These are phyloP conservation scores for Tonatia bakeri DNA, from an alignment of 2,113 vertebrate species.

Conservation along the genomic window DNA sequence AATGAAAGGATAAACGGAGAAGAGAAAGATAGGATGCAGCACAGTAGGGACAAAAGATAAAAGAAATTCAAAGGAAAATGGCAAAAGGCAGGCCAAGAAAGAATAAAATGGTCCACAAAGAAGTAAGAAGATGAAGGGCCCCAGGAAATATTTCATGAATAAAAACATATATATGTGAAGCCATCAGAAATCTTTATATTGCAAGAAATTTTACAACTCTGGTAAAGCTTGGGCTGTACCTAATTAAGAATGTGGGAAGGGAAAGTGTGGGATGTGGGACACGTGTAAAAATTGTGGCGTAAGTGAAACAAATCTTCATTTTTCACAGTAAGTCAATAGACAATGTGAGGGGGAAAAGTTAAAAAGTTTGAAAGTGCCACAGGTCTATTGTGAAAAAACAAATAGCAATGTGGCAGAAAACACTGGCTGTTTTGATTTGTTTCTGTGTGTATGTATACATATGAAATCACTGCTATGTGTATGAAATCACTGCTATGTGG, in stretches of 20 bases:
- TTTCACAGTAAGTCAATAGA: background rate
- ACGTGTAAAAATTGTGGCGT: background rate
- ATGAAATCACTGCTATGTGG: background rate
- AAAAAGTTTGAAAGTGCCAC: background rate
- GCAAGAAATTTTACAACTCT: background rate
- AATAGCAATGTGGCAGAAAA: background rate
- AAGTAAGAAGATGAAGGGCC: background rate
- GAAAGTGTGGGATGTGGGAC: background rate
- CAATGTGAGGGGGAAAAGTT: background rate
- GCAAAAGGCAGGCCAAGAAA: background rate
- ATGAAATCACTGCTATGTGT: background rate
- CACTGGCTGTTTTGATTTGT: background rate
- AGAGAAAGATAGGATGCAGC: background rate
- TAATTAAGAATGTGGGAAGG: background rate
- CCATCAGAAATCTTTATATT: background rate
- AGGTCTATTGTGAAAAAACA: background rate
- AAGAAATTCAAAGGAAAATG: background rate
- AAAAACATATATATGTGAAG: background rate
- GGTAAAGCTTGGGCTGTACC: background rate
- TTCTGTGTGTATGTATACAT: background rate
- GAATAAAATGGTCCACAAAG: background rate
- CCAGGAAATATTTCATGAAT: background rate
- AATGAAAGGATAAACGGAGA: background rate
- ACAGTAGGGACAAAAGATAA: background rate
- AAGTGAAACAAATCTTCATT: background rate